Evolutionary conservation across 1,140 invertebrate genomes (phyloP).

Genomic region (Xylocopa sonorina): DNA sequence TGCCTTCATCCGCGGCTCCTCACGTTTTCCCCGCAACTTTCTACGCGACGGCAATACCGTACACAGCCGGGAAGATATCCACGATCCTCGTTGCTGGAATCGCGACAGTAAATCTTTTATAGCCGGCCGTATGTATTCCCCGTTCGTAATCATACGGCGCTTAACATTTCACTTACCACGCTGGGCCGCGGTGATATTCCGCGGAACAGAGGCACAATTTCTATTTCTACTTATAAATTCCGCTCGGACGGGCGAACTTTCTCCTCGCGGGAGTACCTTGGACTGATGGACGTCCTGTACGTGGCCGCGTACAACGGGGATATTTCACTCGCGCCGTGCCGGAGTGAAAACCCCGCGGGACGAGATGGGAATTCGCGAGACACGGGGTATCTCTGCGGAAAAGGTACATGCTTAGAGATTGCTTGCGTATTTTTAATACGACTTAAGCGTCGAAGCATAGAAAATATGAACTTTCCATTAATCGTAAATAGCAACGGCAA

Average conservation of each 20-base stretch:
- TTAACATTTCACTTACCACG: constrained; percentile 45
- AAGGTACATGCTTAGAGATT: no score
- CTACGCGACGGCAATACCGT: not conserved
- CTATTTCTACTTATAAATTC: constrained; percentile 54
- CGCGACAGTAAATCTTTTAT: constrained; percentile 37
- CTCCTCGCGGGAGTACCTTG: constrained; percentile 45
- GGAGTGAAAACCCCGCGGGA: constrained; percentile 9
- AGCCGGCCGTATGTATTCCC: constrained; percentile 32
- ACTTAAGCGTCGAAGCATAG: no score
- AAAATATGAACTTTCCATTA: no score
- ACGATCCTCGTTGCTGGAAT: not conserved
- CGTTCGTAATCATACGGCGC: constrained; percentile 23
- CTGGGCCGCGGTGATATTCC: constrained; percentile 16
- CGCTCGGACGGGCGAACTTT: constrained; percentile 33
- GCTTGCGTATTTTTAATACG: no score
- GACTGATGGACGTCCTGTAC: constrained; percentile 40
- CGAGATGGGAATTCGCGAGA: constrained; percentile 9
- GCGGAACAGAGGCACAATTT: constrained; percentile 33
- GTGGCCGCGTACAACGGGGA: constrained; percentile 21
- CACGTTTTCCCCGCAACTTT: not conserved
- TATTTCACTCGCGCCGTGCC: constrained; percentile 27
- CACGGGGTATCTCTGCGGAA: no score
- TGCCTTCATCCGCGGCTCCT: not conserved
- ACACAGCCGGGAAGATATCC: not conserved
- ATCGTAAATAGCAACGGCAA: no score